phyloP scores from a whole-genome alignment of 2,113 vertebrate genomes.

The Morone chrysops region DNA sequence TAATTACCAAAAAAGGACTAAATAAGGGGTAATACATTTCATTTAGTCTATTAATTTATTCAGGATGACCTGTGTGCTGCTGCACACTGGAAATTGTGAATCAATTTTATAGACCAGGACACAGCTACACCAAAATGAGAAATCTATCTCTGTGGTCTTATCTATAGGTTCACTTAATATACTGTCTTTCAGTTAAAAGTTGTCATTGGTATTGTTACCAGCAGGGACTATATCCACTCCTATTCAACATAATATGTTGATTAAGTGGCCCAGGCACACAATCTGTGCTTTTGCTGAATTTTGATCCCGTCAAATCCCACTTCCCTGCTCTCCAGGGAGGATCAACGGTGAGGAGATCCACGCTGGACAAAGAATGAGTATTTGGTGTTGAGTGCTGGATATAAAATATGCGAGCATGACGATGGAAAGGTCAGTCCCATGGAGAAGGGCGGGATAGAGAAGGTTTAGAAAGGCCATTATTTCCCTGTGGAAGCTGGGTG shows the following conservation, averaged over 20 bases:
- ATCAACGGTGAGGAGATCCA: slow-evolving; percentile 34
- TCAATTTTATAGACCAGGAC: slow-evolving; percentile 25
- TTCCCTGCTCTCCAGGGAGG: slow-evolving; percentile 13
- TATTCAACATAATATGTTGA: slow-evolving; percentile 20
- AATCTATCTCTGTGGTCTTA: slow-evolving; percentile 45
- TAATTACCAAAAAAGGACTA: background rate
- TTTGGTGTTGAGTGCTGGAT: slow-evolving; percentile 45
- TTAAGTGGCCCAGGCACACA: slow-evolving; percentile 16
- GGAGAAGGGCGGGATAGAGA: slow-evolving; percentile 37
- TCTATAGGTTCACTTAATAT: slow-evolving; percentile 42
- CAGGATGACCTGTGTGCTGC: slow-evolving; percentile 20
- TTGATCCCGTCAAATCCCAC: slow-evolving; percentile 41
- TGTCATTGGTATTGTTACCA: slow-evolving; percentile 18
- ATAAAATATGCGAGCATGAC: slow-evolving; percentile 58
- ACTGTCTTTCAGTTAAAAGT: slow-evolving; percentile 44
- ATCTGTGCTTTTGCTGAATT: slow-evolving; percentile 22
- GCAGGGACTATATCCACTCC: background rate
- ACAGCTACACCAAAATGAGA: slow-evolving; percentile 47
- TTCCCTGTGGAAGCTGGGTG: slow-evolving; percentile 53
- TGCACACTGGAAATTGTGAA: slow-evolving; percentile 22
- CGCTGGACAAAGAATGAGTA: slow-evolving; percentile 30
- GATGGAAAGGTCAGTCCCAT: slow-evolving; percentile 69
- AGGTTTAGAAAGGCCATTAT: slow-evolving; percentile 59
- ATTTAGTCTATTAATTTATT: background rate
- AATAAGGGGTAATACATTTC: background rate